Evolutionary conservation across 2,888 invertebrate genomes (phyloP).

Genomic region (Achlya flavicornis): DNA sequence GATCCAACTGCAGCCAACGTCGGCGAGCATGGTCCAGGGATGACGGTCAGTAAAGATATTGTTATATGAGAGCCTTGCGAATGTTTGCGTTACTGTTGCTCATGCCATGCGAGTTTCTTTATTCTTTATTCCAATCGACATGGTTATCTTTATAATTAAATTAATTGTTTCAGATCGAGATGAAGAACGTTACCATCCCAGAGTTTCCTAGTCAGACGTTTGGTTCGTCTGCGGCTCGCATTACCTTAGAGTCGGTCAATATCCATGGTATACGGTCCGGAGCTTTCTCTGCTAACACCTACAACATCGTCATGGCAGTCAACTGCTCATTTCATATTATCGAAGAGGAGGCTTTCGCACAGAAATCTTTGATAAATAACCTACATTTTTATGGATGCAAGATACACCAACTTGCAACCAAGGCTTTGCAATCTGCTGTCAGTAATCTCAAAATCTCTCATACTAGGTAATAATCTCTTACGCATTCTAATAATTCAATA

Average conservation of each 20-base stretch:
- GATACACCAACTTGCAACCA: constrained; percentile 80
- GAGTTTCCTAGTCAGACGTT: constrained; percentile 86
- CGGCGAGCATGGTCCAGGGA: constrained; percentile 86
- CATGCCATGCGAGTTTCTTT: constrained; percentile 23
- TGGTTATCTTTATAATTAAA: constrained; percentile 1
- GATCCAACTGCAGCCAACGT: constrained; percentile 83
- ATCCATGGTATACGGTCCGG: constrained; percentile 83
- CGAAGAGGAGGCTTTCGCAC: constrained; percentile 86
- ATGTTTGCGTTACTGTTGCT: constrained; percentile 17
- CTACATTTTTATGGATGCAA: constrained; percentile 85
- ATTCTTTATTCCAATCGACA: not conserved
- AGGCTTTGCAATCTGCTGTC: constrained; percentile 86
- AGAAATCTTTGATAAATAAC: constrained; percentile 84
- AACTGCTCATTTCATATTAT: constrained; percentile 85
- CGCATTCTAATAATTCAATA: not conserved
- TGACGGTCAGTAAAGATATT: constrained; percentile 66
- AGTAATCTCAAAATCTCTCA: constrained; percentile 86
- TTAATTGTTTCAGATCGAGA: constrained; percentile 82
- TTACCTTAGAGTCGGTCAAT: constrained; percentile 77
- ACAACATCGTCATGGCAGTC: constrained; percentile 85
- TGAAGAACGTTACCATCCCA: constrained; percentile 84
- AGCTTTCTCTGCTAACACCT: constrained; percentile 87
- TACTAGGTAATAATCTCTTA: constrained; percentile 54
- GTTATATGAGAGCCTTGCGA: constrained; percentile 25
- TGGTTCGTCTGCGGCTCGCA: constrained; percentile 85